A percentile compares a stretch with the other conserved stretches of the same genome.
These are phyloP conservation scores for Acanthopagrus latus DNA, from an alignment of 2,797 vertebrate species.

Conservation along the genomic window DNA sequence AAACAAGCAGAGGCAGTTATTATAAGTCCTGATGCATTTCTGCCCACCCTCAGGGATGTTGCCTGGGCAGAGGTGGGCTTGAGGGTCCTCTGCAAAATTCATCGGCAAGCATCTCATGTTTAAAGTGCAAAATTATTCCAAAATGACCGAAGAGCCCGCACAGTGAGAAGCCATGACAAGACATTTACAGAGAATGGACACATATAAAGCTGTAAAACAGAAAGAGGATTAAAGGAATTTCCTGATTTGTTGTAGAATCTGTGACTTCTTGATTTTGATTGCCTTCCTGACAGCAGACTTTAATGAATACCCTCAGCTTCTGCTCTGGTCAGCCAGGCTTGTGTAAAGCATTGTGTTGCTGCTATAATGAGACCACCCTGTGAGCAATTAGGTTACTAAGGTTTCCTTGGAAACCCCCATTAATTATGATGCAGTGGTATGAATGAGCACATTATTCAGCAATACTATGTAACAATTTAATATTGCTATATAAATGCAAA, in stretches of 20 bases:
- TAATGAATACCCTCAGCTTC: conserved; percentile 36
- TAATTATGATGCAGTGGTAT: conserved; percentile 77
- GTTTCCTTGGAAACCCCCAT: conserved; percentile 76
- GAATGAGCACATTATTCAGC: conserved; percentile 76
- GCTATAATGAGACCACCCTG: conserved; percentile 69
- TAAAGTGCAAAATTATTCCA: conserved; percentile 66
- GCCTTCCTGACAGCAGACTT: conserved; percentile 2
- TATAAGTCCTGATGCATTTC: conserved; percentile 70
- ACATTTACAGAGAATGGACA: conserved; percentile 14
- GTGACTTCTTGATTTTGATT: conserved; percentile 35
- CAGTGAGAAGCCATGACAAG: conserved; percentile 24
- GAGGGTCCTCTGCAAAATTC: conserved; percentile 58
- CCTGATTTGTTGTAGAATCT: background rate
- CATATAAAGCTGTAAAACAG: conserved; percentile 4
- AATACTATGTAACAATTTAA: conserved; percentile 77
- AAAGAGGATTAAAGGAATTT: background rate
- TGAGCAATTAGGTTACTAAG: conserved; percentile 73
- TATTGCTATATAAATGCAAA: conserved; percentile 85
- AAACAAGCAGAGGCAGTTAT: conserved; percentile 69
- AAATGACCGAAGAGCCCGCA: conserved; percentile 54
- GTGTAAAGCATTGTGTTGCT: conserved; percentile 27
- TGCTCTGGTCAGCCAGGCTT: conserved; percentile 57
- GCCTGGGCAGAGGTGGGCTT: conserved; percentile 51
- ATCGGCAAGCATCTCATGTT: conserved; percentile 48
- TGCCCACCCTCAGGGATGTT: conserved; percentile 57